Evolutionary conservation across 2,797 vertebrate genomes (phyloP), one percentile per base, ranked within the genome.

Genomic region (Lemur catta): DNA sequence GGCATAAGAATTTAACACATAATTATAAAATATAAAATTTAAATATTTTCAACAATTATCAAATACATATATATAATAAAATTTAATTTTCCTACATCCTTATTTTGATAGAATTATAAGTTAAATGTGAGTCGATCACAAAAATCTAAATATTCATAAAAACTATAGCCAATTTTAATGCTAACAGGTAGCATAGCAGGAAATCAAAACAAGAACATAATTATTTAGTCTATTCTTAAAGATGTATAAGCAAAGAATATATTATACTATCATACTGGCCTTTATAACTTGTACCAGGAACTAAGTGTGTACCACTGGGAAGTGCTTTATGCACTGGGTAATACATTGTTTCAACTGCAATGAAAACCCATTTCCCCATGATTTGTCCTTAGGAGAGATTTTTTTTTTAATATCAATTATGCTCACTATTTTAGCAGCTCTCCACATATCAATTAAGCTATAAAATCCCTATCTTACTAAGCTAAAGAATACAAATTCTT

Each of bases 81-180:
- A 82, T 6, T 14, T 38, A 95, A 50, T 26, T 55, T 76, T 81
- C n/a, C 38, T 78, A 12, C 35, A 65, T 59, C 11, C n/a, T 94
- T 75, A 65, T 74, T 57, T 91, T 65, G 33, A 52, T 67, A 86
- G 93, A 95, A 86, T 76, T 18, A 95, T 43, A 95, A 41, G 78
- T 48, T 72, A 78, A 71, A 41, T 76, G 28, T 26, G 46, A 61
- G 15, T 57, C 7, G 57, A 50, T 65, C 65, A 80, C 14, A 89
- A 87, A 89, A 84, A 52, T 69, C 28, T 75, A 79, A 82, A 79
- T 15, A 41, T 24, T 82, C 4, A 79, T 26, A 75, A 93, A 87
- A 89, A 92, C 9, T 26, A 67, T 5, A 88, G 14, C 14, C 59
- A 84, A 61, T 91, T 55, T 90, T 69, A 91, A 75, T 86, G 14